Evolutionary conservation across 1,140 invertebrate genomes (phyloP), one percentile per base, ranked within the genome.

Genomic region (Cydia pomonella): DNA sequence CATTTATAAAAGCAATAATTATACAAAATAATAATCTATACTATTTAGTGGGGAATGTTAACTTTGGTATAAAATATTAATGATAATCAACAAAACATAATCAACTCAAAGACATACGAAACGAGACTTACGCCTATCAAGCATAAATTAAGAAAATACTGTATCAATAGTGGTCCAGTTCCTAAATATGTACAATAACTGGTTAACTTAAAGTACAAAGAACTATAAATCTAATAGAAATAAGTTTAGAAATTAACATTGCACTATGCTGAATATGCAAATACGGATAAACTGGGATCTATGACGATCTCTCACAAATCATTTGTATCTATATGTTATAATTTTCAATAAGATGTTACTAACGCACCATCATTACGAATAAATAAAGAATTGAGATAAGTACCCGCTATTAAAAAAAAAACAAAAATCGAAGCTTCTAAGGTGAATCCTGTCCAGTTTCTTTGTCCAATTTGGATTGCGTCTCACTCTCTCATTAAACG

Each of bases 11-110:
- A 80, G 80, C 82, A 25, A 72, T 84, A 84, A 81, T 86, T 87
- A 85, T 81, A 85, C 76, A 84, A 85, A 85, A 86, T 69, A 69
- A 69, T 69, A 84, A 79, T 75, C 87, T 92, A 92, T 79, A 81
- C 89, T 92, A 91, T 91, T 89, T 91, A 91, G 88, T 91, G 86
- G 89, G 91, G 91, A 92, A 92, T 92, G 91, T 92, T 91, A 92
- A 92, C 91, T 92, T 92, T 92, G 91, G 91, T 89, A 92, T 92
- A 92, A 92, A 92, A 92, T 92, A 92, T 91, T 90, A 91, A 89
- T 90, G 89, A 89, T 88, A 87, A 91, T 89, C 86, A 92, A 92
- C 91, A 92, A 89, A 92, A 91, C 87, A 85, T 90, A 88, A 84
- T 87, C 83, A 89, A 91, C 83, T 86, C 87, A 91, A 87, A 90